Conservation (phyloP, 2,888 invertebrate genomes). For the Heliothis peltigera region DNA sequence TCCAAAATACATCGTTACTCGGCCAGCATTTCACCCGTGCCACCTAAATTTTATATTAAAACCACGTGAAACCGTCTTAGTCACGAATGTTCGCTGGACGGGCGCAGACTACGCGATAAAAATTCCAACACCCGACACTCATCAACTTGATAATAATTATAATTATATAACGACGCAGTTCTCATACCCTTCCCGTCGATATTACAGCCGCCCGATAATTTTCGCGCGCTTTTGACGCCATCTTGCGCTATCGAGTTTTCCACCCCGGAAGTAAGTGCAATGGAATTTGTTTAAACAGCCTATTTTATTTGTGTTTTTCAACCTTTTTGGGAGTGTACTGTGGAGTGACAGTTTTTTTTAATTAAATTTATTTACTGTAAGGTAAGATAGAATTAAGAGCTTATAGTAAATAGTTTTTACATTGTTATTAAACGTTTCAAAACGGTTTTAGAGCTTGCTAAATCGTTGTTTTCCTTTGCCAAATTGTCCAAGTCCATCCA, state of each 20-base stretch:
- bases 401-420: constrained; percentile 14
- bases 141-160: constrained; percentile 66
- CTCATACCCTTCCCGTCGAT: constrained; percentile 58
- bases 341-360: constrained; percentile 57
- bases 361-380: constrained; percentile 19
- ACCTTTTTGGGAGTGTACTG: constrained; percentile 64
- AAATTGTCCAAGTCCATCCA: constrained; percentile 68
- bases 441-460: constrained; percentile 29
- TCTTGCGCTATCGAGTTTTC: constrained; percentile 69
- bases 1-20: constrained; percentile 82
- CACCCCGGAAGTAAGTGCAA: constrained; percentile 81
- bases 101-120: constrained; percentile 80
- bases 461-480: constrained; percentile 62
- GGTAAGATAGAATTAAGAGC: constrained; percentile 57
- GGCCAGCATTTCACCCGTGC: constrained; percentile 76
- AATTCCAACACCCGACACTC: constrained; percentile 73
- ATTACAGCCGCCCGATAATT: constrained; percentile 64
- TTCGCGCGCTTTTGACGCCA: constrained; percentile 82
- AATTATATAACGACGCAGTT: constrained; percentile 64
- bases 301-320: constrained; percentile 53
- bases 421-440: constrained; percentile 36
- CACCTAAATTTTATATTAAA: constrained; percentile 84
- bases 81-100: constrained; percentile 83
- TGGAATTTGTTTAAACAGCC: constrained; percentile 68
- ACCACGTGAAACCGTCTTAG: constrained; percentile 81